These are phyloP conservation scores for Nycticebus coucang DNA, from an alignment of 2,113 vertebrate species.

Conservation along the genomic window DNA sequence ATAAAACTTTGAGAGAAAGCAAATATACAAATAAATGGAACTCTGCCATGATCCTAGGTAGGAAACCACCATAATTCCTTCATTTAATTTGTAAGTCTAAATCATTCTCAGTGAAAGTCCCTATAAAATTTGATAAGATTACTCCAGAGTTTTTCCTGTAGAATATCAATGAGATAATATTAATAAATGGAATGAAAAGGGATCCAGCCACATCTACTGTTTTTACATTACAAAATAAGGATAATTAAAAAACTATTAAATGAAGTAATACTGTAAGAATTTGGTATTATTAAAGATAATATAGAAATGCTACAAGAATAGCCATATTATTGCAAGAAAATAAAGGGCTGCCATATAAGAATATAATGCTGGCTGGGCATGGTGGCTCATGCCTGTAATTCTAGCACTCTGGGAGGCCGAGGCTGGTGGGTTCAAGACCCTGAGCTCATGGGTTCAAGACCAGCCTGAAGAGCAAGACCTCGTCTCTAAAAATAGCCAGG, in stretches of 20 bases:
- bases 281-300: slow-evolving; percentile 12
- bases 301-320: neutral
- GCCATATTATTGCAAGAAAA: neutral
- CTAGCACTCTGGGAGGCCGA: too few species aligned
- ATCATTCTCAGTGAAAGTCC: slow-evolving; percentile 12
- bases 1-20: neutral
- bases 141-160: neutral
- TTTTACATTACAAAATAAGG: neutral
- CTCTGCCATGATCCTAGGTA: neutral
- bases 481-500: too few species aligned
- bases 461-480: too few species aligned
- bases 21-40: neutral
- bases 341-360: neutral
- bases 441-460: too few species aligned
- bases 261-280: neutral
- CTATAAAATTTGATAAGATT: neutral
- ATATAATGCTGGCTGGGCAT: neutral
- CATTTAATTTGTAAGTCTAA: neutral
- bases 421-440: too few species aligned
- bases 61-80: neutral
- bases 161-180: neutral
- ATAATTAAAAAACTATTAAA: slow-evolving; percentile 13
- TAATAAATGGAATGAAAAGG: neutral
- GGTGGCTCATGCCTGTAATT: too few species aligned
- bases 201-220: neutral